Conservation (phyloP, 2,113 vertebrate genomes). For the Nicator chloris region DNA sequence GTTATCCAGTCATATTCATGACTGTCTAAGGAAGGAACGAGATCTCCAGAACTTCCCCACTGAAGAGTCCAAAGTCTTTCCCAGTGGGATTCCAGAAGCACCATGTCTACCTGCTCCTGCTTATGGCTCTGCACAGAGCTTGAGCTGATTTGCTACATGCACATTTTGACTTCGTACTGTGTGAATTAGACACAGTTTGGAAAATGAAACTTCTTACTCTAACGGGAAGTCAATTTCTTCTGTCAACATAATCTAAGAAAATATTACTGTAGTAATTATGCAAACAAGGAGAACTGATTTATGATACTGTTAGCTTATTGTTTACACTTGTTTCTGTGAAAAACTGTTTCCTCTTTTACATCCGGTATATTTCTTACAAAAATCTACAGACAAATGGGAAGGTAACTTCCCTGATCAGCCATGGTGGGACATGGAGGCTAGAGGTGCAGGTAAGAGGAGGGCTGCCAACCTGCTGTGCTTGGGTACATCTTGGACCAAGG, state of each 20-base stretch:
- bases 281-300: not conserved
- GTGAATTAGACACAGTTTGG: not conserved
- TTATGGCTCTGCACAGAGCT: not conserved
- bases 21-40: not conserved
- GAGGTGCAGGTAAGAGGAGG: not conserved
- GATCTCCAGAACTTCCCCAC: not conserved
- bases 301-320: not conserved
- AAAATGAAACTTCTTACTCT: not conserved
- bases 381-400: not conserved
- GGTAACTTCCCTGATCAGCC: rapidly evolving
- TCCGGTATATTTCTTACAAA: not conserved
- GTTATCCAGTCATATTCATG: not conserved
- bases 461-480: rapidly evolving
- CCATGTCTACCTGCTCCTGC: not conserved
- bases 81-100: not conserved
- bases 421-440: not conserved
- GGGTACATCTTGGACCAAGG: not conserved
- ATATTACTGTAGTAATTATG: not conserved
- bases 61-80: not conserved
- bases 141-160: not conserved
- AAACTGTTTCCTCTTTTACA: not conserved
- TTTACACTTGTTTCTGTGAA: not conserved
- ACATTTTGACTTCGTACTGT: not conserved
- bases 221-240: not conserved
- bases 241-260: not conserved